Conservation (phyloP, 2,113 vertebrate genomes). For the Xiphias gladius region DNA sequence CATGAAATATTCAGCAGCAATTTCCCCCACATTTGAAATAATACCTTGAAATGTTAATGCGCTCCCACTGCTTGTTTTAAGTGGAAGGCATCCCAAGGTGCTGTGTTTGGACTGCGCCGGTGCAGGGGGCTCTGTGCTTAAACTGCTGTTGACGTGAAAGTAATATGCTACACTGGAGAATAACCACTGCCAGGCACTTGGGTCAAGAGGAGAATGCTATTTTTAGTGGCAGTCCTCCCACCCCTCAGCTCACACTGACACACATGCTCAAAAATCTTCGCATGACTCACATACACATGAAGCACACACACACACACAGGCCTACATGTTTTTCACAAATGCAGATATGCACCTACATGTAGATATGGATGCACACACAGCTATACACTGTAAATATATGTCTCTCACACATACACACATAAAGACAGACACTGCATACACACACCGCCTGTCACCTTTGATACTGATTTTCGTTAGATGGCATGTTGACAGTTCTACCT, state of each 20-base stretch:
- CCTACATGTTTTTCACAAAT: neutral
- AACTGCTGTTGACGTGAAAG: slow-evolving; percentile 63
- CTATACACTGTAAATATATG: neutral
- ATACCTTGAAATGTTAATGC: slow-evolving; percentile 81
- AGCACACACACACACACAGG: neutral
- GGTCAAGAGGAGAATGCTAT: slow-evolving; percentile 54
- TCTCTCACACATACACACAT: neutral
- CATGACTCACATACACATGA: neutral
- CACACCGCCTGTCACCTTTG: slow-evolving; percentile 1
- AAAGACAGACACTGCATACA: neutral
- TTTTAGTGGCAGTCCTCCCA: slow-evolving; percentile 35
- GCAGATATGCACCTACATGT: neutral
- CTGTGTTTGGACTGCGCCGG: slow-evolving; percentile 53
- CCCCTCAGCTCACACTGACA: neutral
- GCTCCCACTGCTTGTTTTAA: slow-evolving; percentile 71
- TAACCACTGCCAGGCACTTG: slow-evolving; percentile 22
- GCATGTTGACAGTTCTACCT: slow-evolving; percentile 53
- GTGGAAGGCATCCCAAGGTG: slow-evolving; percentile 67
- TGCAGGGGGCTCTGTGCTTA: slow-evolving; percentile 41
- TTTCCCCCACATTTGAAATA: slow-evolving; percentile 77
- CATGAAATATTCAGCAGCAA: slow-evolving; percentile 81
- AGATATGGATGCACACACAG: neutral
- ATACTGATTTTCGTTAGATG: slow-evolving; percentile 58
- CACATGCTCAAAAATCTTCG: neutral
- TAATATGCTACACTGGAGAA: slow-evolving; percentile 57